Percentiles rank a stretch among this genome's conserved stretches.
Conservation (phyloP, 2,888 invertebrate species). For the Drosophila flavopinicola region DNA sequence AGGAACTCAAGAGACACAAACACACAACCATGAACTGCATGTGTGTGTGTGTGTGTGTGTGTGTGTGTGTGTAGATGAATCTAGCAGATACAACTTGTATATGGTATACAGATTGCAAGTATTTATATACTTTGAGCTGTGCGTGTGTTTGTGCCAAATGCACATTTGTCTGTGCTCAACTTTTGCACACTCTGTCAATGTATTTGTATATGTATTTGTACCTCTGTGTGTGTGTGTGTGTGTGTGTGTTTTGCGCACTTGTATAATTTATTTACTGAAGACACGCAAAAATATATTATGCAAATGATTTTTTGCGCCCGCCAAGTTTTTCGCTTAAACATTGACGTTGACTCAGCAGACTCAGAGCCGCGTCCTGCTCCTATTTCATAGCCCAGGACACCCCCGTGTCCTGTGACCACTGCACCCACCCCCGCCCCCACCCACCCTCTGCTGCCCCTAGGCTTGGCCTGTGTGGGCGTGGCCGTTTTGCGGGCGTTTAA, state of each 20-base stretch:
- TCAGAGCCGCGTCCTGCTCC: neutral
- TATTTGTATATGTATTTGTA: constrained; percentile 16
- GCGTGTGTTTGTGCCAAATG: constrained; percentile 16
- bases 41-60: neutral
- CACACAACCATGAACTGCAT: neutral
- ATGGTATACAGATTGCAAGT: constrained; percentile 1
- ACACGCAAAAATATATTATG: constrained; percentile 81
- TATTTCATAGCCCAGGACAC: neutral
- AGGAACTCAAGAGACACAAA: constrained; percentile 31
- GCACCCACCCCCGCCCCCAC: neutral
- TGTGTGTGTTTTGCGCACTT: constrained; percentile 42
- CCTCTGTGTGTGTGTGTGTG: constrained; percentile 5
- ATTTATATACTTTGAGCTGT: constrained; percentile 8
- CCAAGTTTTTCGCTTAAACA: constrained; percentile 50
- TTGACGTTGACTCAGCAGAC: constrained; percentile 65
- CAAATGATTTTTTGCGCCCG: constrained; percentile 67
- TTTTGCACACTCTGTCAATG: constrained; percentile 12
- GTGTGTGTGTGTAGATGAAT: constrained; percentile 12
- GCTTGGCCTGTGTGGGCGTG: constrained; percentile 58
- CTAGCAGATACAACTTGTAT: constrained; percentile 17
- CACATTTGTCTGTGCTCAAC: constrained; percentile 21
- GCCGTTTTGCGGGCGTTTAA: constrained; percentile 63
- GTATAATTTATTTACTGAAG: constrained; percentile 78
- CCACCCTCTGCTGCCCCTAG: neutral
- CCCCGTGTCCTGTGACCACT: too few relatives aligned